Evolutionary conservation across 1,140 invertebrate species (phyloP).

Genomic region (Drosophila triauraria): DNA sequence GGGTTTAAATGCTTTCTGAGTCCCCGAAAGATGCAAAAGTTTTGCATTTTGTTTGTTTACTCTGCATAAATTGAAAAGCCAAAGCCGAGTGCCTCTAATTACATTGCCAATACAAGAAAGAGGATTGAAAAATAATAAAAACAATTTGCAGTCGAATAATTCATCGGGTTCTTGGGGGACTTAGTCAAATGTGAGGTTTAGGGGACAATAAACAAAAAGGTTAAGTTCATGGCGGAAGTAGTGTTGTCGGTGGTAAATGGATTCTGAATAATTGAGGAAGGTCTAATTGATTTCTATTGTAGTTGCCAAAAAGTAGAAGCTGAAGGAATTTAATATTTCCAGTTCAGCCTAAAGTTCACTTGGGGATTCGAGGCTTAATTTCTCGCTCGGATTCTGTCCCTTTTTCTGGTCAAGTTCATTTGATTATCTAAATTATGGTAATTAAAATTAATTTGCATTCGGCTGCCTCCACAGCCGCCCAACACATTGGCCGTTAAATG

Average conservation of each 20-base stretch:
- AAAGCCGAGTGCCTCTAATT: constrained; percentile 52
- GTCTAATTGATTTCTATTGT: constrained; percentile 40
- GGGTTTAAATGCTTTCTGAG: constrained; percentile 40
- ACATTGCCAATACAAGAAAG: constrained; percentile 19
- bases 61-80: constrained; percentile 63
- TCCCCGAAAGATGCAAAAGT: constrained; percentile 34
- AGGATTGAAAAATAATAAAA: constrained; percentile 13
- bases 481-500: constrained; percentile 69
- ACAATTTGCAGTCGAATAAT: constrained; percentile 15
- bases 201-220: not conserved
- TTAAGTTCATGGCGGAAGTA: constrained; percentile 17
- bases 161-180: constrained; percentile 3
- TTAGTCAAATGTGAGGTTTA: constrained; percentile 14
- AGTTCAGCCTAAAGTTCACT: not conserved
- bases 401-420: constrained; percentile 67
- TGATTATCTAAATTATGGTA: constrained; percentile 81
- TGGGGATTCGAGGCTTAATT: not conserved
- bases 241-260: constrained; percentile 9
- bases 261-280: constrained; percentile 39
- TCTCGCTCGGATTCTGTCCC: constrained; percentile 9
- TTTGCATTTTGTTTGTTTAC: constrained; percentile 38
- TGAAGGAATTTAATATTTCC: not conserved
- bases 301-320: not conserved
- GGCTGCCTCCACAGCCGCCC: constrained; percentile 16
- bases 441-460: constrained; percentile 83